Evolutionary conservation across 2,888 invertebrate genomes (phyloP).

Genomic region (Drosophila pseudotakahashii): DNA sequence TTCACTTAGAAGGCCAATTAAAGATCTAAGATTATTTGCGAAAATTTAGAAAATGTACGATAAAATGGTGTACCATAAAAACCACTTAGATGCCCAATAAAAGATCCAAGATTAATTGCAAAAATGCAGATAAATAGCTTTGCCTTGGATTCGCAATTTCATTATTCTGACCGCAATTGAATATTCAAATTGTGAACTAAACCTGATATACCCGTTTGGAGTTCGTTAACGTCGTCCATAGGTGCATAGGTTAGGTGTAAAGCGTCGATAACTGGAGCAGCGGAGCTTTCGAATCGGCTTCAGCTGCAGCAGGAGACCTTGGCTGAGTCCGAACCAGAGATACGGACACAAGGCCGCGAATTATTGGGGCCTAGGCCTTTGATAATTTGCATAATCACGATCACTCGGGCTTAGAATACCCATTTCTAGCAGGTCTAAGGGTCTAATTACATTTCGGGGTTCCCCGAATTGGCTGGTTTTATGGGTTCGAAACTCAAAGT

Average conservation of each 20-base stretch:
- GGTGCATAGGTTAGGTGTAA: conserved; percentile 44
- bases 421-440: not conserved
- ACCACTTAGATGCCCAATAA: not conserved
- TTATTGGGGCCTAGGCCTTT: conserved; percentile 39
- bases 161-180: conserved; percentile 23
- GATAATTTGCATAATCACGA: conserved; percentile 23
- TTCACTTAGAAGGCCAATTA: not conserved
- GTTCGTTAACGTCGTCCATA: conserved; percentile 12
- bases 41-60: not conserved
- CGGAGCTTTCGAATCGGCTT: conserved; percentile 63
- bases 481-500: conserved; percentile 42
- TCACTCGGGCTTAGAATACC: conserved; percentile 20
- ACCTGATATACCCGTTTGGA: conserved; percentile 42
- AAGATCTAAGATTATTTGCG: conserved; percentile 1
- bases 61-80: no score
- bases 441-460: conserved; percentile 9
- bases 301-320: conserved; percentile 51
- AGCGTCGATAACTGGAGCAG: conserved; percentile 68
- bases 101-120: not conserved
- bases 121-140: conserved; percentile 14
- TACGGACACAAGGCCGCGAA: conserved; percentile 23
- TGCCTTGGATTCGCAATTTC: conserved; percentile 15
- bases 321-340: conserved; percentile 30
- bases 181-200: conserved; percentile 21
- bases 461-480: conserved; percentile 59